Percentiles rank a stretch among this genome's conserved stretches.
These are phyloP conservation scores for Cyanoramphus novaezelandiae DNA, from an alignment of 2,113 vertebrate species.

Conservation along the genomic window DNA sequence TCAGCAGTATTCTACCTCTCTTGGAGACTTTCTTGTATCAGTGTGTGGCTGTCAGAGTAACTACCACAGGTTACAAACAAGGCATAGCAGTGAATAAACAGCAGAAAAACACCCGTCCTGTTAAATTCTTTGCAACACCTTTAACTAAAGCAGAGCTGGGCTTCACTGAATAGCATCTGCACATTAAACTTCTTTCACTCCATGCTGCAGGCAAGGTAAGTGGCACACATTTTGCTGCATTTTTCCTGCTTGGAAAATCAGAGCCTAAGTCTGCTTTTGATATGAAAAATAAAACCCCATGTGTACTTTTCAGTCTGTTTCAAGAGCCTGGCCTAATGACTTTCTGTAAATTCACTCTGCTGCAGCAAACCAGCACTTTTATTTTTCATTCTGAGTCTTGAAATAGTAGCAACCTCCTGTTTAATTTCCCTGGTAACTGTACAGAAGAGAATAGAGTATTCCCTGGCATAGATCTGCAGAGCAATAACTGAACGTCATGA, in stretches of 20 bases:
- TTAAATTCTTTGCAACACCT: neutral
- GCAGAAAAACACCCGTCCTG: neutral
- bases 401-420: neutral
- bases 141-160: neutral
- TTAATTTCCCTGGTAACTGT: constrained; percentile 26
- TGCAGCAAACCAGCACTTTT: neutral
- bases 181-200: neutral
- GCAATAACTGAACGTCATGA: neutral
- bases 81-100: neutral
- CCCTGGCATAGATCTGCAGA: neutral
- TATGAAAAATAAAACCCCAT: neutral
- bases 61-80: neutral
- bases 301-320: neutral
- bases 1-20: neutral
- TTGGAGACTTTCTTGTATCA: neutral
- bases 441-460: neutral
- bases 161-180: neutral
- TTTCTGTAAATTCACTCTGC: neutral
- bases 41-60: neutral
- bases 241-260: neutral
- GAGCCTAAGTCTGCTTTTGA: neutral
- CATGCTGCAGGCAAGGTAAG: neutral
- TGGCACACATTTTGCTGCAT: neutral
- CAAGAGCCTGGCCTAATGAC: neutral
- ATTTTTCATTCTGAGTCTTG: neutral